phyloP scores from a whole-genome alignment of 2,797 vertebrate genomes.

The Fundulus diaphanus region DNA sequence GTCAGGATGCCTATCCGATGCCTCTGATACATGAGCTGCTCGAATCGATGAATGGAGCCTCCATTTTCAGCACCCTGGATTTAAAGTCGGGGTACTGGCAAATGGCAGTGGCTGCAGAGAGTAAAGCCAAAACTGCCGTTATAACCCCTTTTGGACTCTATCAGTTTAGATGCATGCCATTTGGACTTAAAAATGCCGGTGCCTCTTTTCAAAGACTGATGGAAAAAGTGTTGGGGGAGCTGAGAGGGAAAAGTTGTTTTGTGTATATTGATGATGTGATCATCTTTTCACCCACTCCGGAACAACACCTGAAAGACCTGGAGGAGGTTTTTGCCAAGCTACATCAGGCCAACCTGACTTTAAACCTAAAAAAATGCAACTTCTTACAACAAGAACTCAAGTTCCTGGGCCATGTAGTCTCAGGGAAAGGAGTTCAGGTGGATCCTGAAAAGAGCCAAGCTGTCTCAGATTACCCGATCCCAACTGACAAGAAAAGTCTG shows the following conservation, averaged over 20 bases:
- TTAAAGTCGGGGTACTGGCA: neutral
- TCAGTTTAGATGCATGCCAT: no score
- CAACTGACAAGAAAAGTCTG: neutral
- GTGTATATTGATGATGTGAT: neutral
- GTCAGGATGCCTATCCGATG: no score
- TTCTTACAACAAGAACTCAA: neutral
- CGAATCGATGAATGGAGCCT: no score
- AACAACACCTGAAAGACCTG: neutral
- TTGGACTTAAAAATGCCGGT: neutral
- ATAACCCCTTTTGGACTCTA: neutral
- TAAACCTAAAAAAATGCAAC: neutral
- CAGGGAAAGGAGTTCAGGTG: neutral
- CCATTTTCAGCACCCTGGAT: neutral
- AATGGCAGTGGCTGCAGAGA: neutral
- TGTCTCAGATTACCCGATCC: neutral
- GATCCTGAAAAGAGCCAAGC: neutral
- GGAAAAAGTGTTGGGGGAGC: neutral
- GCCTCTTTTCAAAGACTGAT: neutral
- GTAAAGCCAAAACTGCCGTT: neutral
- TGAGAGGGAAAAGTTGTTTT: neutral
- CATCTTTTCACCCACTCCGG: no score
- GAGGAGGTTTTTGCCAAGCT: neutral
- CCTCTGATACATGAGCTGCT: no score
- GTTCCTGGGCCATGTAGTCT: neutral
- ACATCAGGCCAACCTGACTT: neutral